Base-by-base conservation (phyloP, 2,888 invertebrate genomes). In the Petrolisthes manimaculis region DNA sequence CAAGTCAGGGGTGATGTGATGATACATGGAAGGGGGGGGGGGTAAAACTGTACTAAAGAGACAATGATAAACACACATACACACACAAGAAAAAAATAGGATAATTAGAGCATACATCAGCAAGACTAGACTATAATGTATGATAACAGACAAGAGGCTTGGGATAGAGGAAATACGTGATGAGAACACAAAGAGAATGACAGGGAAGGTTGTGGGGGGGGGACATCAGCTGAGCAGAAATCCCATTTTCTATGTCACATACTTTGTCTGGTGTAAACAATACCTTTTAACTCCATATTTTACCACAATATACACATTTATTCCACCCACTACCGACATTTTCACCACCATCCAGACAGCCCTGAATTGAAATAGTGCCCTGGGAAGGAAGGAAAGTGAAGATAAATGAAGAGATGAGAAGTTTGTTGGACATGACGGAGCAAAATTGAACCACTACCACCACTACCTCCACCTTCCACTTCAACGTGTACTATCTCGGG, bases 371-470 rank as follows among this genome's bases (percentile, higher is more conserved):
- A 24, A 24, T 4, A 8, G 55, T 14, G 0, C 14, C n/a, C 4
- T 21, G 1, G 55, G 21, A 37, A 14, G 9, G 24, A 9, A 18
- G 78, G 71, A 78, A 67, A 61, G 5, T 3, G 4, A 9, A 18
- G 55, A n/a, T 8, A n/a, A 14, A 78, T n/a, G 4, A 3, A 12
- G 37, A 18, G 6, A 21, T 18, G 54, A 51, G 4, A 5, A 5
- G 69, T n/a, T 1, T 21, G 5, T 21, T 3, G 12, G 74, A 12
- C 51, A 81, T 86, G 86, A 86, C 86, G 74, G 86, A 81, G 86
- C 86, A 86, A 81, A 86, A 86, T 86, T 81, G 86, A 86, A 86
- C 81, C 81, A 56, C 12, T 4, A 77, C 37, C 75, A 37, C 51
- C 75, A 37, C 51, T 55, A 37, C 5, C 12, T 24, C 67, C 21